A percentile compares a stretch with the other conserved stretches of the same genome.
phyloP scores from a whole-genome alignment of 2,113 vertebrate genomes.

The Thunnus thynnus region DNA sequence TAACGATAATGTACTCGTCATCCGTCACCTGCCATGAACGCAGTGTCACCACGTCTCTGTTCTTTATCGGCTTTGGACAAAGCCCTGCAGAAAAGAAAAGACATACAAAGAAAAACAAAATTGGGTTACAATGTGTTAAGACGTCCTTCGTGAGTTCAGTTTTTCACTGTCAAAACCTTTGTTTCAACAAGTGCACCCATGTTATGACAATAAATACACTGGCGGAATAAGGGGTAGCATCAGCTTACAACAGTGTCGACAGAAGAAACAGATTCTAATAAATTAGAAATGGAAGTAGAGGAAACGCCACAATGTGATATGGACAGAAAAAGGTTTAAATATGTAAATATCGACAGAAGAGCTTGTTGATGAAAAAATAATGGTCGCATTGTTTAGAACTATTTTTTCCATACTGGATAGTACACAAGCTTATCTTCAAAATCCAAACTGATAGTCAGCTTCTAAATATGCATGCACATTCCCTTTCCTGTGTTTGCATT shows the following conservation, averaged over 20 bases:
- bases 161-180: constrained; percentile 4
- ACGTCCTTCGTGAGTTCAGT: background rate
- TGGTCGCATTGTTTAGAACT: background rate
- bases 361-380: background rate
- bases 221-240: constrained; percentile 4
- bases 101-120: background rate
- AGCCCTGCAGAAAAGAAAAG: constrained; percentile 70
- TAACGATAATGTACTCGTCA: constrained; percentile 82
- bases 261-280: background rate
- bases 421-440: too few species aligned
- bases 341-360: background rate
- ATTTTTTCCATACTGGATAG: too few species aligned
- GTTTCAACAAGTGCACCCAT: constrained; percentile 8
- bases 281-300: background rate
- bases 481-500: background rate
- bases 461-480: background rate
- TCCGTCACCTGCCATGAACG: constrained; percentile 83
- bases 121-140: background rate
- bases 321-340: background rate
- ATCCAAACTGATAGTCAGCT: too few species aligned
- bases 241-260: background rate
- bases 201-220: constrained; percentile 69
- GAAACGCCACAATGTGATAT: background rate
- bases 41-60: constrained; percentile 82
- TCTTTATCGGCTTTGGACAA: constrained; percentile 83